phyloP scores from a whole-genome alignment of 2,888 invertebrate genomes.

The Cistogaster globosa region DNA sequence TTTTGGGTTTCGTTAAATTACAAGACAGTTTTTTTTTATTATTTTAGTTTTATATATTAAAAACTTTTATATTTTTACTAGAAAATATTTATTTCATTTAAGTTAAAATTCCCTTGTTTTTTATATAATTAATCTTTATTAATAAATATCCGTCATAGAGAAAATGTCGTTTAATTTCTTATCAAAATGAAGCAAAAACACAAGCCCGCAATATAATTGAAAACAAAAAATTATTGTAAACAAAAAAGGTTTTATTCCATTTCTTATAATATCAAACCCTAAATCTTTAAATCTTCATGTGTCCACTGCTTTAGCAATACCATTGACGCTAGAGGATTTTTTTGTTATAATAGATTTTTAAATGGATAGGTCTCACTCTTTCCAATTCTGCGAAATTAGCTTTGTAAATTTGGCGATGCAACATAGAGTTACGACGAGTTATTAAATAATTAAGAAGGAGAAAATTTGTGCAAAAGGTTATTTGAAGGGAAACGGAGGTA shows the following conservation, averaged over 20 bases:
- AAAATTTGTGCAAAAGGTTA: too few species aligned
- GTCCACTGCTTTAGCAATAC: not conserved
- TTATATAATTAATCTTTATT: slow-evolving; percentile 8
- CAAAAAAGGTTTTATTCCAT: not conserved
- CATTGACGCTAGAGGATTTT: not conserved
- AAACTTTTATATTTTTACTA: not conserved
- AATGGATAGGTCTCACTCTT: too few species aligned
- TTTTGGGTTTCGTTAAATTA: not conserved
- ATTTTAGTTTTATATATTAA: not conserved
- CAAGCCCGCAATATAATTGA: slow-evolving; percentile 46
- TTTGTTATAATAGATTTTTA: not conserved
- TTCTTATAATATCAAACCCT: not conserved
- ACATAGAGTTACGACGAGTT: too few species aligned
- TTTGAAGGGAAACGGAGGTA: too few species aligned
- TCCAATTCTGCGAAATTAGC: too few species aligned
- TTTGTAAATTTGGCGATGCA: too few species aligned
- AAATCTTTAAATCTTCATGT: not conserved
- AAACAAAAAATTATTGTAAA: not conserved
- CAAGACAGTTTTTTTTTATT: not conserved
- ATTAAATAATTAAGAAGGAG: too few species aligned
- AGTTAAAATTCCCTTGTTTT: slow-evolving; percentile 68
- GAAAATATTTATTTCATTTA: slow-evolving; percentile 5
- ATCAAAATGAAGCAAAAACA: slow-evolving; percentile 16
- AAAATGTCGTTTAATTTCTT: slow-evolving; percentile 53
- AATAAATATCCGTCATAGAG: slow-evolving; percentile 52